Conservation (phyloP, 2,797 vertebrate species). For the Dermochelys coriacea region DNA sequence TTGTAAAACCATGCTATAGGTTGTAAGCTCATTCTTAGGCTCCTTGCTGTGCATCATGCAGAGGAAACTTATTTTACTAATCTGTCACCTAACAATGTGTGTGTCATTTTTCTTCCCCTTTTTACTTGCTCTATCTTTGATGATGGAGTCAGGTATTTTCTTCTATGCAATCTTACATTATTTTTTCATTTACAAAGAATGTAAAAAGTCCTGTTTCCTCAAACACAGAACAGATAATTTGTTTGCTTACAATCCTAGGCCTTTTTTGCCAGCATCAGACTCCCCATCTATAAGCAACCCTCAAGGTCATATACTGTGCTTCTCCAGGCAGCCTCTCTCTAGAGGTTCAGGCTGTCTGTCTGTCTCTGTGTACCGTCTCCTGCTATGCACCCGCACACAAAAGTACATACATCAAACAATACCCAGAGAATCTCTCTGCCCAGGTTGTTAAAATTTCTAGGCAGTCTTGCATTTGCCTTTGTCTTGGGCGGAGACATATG, state of each 20-base stretch:
- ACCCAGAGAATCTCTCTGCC: background rate
- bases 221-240: background rate
- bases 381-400: background rate
- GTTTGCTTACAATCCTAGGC: background rate
- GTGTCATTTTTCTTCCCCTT: background rate
- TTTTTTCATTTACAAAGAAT: background rate
- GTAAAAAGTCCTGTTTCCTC: background rate
- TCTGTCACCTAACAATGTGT: background rate
- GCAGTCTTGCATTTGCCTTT: background rate
- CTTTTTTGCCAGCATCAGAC: background rate
- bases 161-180: background rate
- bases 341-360: background rate
- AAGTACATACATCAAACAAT: background rate
- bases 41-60: background rate
- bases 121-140: background rate
- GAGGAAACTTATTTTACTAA: background rate
- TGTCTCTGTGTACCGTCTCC: background rate
- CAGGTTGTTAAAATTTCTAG: background rate
- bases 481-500: background rate
- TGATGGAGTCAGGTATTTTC: background rate
- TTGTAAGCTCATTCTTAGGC: fast-evolving
- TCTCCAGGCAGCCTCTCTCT: background rate
- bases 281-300: background rate
- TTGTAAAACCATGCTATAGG: background rate
- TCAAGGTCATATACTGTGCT: background rate